Conservation (phyloP, 2,888 invertebrate species). For the Phortica okadai region DNA sequence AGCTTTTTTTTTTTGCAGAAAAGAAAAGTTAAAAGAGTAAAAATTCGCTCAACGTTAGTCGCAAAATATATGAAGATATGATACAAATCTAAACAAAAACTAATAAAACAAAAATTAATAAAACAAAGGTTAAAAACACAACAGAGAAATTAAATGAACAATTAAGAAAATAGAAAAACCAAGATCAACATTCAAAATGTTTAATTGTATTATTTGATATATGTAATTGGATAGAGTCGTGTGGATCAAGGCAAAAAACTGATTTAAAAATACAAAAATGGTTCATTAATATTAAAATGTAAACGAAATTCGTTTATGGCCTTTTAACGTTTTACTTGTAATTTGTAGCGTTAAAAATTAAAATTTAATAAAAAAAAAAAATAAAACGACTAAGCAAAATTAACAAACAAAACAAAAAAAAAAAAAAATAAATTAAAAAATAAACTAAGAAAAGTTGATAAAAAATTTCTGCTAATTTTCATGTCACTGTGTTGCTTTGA, state of each 20-base stretch:
- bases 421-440: neutral
- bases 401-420: neutral
- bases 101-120: neutral
- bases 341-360: conserved; percentile 56
- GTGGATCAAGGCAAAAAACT: neutral
- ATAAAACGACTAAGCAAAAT: conserved; percentile 31
- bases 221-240: no score
- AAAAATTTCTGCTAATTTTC: no score
- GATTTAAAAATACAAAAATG: neutral
- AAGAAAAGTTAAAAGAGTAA: conserved; percentile 37
- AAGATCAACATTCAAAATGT: conserved; percentile 9
- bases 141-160: neutral
- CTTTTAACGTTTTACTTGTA: conserved; percentile 65
- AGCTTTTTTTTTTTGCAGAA: neutral
- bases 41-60: conserved; percentile 52
- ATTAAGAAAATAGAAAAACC: neutral
- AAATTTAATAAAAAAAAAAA: conserved; percentile 36
- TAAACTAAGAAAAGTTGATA: neutral
- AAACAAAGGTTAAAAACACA: neutral
- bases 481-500: no score
- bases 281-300: conserved; percentile 30
- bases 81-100: neutral
- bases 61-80: neutral
- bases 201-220: neutral
- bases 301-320: conserved; percentile 57